Conservation (phyloP, 92 coral and sea anemone species). For the Phenganax subtilis region DNA sequence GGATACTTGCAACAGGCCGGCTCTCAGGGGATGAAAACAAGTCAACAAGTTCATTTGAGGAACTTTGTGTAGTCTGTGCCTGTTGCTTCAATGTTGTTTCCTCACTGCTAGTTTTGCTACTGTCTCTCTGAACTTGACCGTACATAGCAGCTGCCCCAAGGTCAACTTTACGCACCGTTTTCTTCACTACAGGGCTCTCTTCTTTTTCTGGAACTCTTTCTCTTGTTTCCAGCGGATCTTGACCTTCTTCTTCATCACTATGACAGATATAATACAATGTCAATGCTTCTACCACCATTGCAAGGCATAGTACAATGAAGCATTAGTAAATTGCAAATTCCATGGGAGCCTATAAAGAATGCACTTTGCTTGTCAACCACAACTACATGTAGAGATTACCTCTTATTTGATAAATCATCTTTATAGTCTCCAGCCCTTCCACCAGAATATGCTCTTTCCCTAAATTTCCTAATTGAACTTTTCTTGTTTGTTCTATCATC, state of each 20-base stretch:
- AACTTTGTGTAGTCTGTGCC: slow-evolving; percentile 46
- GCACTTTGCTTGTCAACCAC: no score
- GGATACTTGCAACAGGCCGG: slow-evolving; percentile 35
- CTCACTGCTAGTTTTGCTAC: slow-evolving; percentile 29
- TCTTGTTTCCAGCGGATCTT: slow-evolving; percentile 76
- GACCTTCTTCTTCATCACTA: slow-evolving; percentile 81
- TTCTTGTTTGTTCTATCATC: slow-evolving; percentile 68
- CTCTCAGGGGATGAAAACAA: slow-evolving; percentile 49
- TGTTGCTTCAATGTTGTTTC: slow-evolving; percentile 29
- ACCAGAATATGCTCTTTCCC: slow-evolving; percentile 89
- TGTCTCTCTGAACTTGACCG: slow-evolving; percentile 36
- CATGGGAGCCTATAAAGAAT: no score
- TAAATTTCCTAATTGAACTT: slow-evolving; percentile 76
- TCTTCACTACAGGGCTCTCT: slow-evolving; percentile 49
- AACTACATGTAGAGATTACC: background rate
- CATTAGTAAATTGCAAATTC: no score
- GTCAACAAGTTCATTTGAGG: slow-evolving; percentile 69
- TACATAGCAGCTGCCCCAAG: slow-evolving; percentile 89
- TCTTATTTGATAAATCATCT: slow-evolving; percentile 48
- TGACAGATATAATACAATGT: background rate
- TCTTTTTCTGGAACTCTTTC: slow-evolving; percentile 59
- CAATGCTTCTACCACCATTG: no score
- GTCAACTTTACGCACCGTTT: slow-evolving; percentile 68
- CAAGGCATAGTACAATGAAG: no score
- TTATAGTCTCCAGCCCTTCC: slow-evolving; percentile 51